Base-by-base conservation (phyloP, 2,113 vertebrate genomes). In the Silurus meridionalis region DNA sequence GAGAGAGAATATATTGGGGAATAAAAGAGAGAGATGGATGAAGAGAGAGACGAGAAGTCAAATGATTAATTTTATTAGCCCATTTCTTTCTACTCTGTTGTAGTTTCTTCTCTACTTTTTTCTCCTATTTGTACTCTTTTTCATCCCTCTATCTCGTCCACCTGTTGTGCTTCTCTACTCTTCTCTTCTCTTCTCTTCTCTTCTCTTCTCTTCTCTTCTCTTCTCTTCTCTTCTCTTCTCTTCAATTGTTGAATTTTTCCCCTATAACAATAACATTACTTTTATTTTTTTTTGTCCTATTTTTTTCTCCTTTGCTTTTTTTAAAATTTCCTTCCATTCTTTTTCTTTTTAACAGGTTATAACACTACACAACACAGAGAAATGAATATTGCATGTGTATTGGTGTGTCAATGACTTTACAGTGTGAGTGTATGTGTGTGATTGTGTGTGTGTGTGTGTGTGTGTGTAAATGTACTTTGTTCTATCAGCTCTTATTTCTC, bases 381-480 rank as follows among this genome's bases (percentile, higher is more conserved):
- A 63, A 46, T 8, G 28, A 63, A 58, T 1, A 50, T 83, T 5
- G 58, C 52, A 28, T 61, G 69, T 15, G 4, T 17, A 84, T 19
- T 75, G 55, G 19, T 8, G 15, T 15, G 23, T 8, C 83, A 63
- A 19, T 58, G 57, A 84, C 64, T 25, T 53, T 57, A 63, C 46
- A 14, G 4, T 8, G 19, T 19, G 28, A 57, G n/a, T 60, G 83
- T 84, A 58, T n/a, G 66, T 55, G 64, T 86, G 63, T 83, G 80
- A n/a, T n/a, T 82, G 48, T 69, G 37, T 81, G 25, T 86, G 64
- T 86, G 63, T 83, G 80, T 82, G 48, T 69, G 53, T 81, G 25
- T 86, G 57, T 83, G 63, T 71, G 52, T n/a, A n/a, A n/a, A n/a
- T n/a, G n/a, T n/a, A n/a, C n/a, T n/a, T n/a, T n/a, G n/a, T n/a